phyloP scores from a whole-genome alignment of 2,888 invertebrate species.

The Epistrophe eligans region DNA sequence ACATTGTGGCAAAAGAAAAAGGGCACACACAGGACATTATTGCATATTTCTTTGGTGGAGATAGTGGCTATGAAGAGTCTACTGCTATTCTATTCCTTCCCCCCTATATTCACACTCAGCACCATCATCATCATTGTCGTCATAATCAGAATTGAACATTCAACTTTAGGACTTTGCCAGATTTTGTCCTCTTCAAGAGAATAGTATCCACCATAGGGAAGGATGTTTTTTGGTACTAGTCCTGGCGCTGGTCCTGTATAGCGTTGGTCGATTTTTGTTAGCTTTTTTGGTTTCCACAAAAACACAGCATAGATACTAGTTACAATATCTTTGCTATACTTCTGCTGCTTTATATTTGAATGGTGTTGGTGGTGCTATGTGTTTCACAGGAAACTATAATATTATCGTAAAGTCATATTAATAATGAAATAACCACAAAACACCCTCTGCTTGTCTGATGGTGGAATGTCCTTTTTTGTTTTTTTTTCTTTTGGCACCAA shows the following conservation, averaged over 20 bases:
- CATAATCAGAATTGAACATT: constrained; percentile 68
- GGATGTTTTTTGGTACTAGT: background rate
- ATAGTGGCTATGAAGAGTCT: background rate
- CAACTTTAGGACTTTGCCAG: constrained; percentile 69
- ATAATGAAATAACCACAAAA: constrained; percentile 72
- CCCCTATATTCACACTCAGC: background rate
- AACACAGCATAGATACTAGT: constrained; percentile 34
- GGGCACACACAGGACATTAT: constrained; percentile 49
- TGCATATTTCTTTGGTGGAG: constrained; percentile 34
- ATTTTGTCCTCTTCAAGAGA: constrained; percentile 37
- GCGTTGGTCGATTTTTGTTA: background rate
- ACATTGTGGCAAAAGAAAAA: constrained; percentile 67
- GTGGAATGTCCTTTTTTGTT: constrained; percentile 4
- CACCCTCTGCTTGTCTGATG: constrained; percentile 22
- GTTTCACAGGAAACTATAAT: constrained; percentile 51
- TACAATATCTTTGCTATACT: background rate
- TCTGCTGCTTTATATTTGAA: background rate
- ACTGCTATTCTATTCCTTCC: background rate
- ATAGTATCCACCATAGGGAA: background rate
- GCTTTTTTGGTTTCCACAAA: constrained; percentile 44
- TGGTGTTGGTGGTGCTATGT: constrained; percentile 7
- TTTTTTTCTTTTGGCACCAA: constrained; percentile 11
- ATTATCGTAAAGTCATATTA: constrained; percentile 75
- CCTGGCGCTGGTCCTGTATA: background rate
- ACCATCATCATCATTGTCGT: constrained; percentile 37